Conservation (phyloP, 2,797 vertebrate genomes). For the Fratercula arctica region DNA sequence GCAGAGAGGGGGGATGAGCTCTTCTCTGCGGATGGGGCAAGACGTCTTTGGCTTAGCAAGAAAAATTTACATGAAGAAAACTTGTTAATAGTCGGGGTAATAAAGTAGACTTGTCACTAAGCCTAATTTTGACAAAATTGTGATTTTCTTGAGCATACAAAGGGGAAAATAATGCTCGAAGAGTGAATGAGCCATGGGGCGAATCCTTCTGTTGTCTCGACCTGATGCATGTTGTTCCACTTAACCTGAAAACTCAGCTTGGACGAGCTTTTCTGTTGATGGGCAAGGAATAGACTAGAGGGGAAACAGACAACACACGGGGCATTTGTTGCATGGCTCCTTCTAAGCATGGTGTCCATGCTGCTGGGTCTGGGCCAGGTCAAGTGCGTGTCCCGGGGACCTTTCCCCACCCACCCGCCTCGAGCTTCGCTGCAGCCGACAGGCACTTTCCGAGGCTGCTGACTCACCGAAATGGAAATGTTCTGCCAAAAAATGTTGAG, state of each 20-base stretch:
- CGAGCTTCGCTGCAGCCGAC: rapidly evolving
- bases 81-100: background rate
- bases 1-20: background rate
- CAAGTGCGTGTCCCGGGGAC: background rate
- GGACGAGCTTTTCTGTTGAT: background rate
- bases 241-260: background rate
- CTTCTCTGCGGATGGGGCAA: background rate
- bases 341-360: rapidly evolving
- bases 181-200: background rate
- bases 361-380: background rate
- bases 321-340: background rate
- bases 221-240: background rate
- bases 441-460: background rate
- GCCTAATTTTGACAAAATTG: background rate
- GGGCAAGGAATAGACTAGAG: background rate
- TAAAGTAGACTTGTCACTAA: background rate
- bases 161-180: background rate
- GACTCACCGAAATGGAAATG: background rate
- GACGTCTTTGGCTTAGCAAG: background rate
- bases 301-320: rapidly evolving
- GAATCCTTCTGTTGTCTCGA: background rate
- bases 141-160: background rate
- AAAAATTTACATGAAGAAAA: background rate
- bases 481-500: background rate
- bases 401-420: background rate